Evolutionary conservation across 2,888 invertebrate species (phyloP).

Genomic region (Thumatha senex): DNA sequence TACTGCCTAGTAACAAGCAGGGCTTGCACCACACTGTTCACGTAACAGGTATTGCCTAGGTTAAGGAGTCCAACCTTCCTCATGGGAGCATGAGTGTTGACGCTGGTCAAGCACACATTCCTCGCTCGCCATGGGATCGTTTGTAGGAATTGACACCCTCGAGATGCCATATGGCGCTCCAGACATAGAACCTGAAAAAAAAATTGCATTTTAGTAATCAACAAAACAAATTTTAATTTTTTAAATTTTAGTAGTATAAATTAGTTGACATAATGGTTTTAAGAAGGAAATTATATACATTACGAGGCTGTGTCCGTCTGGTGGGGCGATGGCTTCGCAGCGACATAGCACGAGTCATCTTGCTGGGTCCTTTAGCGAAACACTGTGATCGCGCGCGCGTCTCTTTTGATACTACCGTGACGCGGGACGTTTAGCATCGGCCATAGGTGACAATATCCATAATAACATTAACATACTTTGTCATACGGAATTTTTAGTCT

Average conservation of each 20-base stretch:
- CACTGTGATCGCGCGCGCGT: conserved; percentile 8
- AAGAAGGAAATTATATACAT: no score
- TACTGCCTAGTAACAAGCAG: conserved; percentile 90
- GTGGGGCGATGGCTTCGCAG: no score
- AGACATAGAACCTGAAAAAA: conserved; percentile 55
- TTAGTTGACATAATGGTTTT: no score
- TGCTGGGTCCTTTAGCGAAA: no score
- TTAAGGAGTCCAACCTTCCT: conserved; percentile 90
- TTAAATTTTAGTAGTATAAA: no score
- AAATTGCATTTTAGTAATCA: not conserved
- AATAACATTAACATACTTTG: no score
- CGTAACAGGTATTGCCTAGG: conserved; percentile 94
- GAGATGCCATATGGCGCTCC: conserved; percentile 73
- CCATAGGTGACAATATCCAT: no score
- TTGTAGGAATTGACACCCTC: conserved; percentile 57
- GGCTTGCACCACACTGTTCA: conserved; percentile 94
- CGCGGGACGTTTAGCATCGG: no score
- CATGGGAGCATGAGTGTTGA: conserved; percentile 50
- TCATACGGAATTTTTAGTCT: no score
- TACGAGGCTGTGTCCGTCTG: no score
- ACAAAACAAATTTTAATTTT: not conserved
- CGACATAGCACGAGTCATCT: no score
- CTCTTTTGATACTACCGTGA: conserved; percentile 14
- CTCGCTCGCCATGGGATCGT: conserved; percentile 57
- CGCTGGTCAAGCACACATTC: conserved; percentile 39